phyloP scores from a whole-genome alignment of 2,888 invertebrate genomes.

The Heliconius charithonia region DNA sequence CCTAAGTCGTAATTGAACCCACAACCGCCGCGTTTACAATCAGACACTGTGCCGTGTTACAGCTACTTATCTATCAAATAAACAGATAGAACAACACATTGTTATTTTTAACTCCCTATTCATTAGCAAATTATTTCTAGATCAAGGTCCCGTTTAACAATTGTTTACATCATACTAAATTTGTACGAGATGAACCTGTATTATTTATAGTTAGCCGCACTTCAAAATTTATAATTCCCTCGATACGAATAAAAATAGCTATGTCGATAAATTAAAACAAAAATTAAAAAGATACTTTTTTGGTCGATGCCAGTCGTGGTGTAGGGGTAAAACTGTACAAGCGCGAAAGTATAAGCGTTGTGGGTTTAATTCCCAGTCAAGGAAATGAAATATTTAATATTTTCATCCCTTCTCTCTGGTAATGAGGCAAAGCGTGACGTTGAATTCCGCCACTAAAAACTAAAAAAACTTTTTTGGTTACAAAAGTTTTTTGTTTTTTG shows the following conservation, averaged over 20 bases:
- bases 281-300: neutral
- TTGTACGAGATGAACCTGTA: conserved; percentile 47
- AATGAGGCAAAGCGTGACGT: no score
- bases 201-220: conserved; percentile 46
- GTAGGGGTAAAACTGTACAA: no score
- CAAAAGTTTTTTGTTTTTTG: no score
- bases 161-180: conserved; percentile 53
- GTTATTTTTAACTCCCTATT: conserved; percentile 45
- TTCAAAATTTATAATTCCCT: conserved; percentile 25
- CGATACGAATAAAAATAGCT: conserved; percentile 22
- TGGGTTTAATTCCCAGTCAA: no score
- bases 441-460: no score
- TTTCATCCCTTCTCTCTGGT: no score
- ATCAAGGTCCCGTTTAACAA: conserved; percentile 51
- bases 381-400: no score
- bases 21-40: no score
- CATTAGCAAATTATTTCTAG: conserved; percentile 51
- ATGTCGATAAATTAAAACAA: neutral
- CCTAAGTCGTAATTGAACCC: no score
- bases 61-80: neutral
- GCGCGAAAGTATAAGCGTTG: no score
- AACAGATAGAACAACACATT: conserved; percentile 24
- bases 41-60: neutral
- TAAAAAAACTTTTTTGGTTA: no score
- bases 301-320: neutral